A percentile compares a stretch with the other conserved stretches of the same genome.
phyloP scores from a whole-genome alignment of 1,140 invertebrate genomes.

The Caenorhabditis elegans region WBcel235 BX284602.5:10964001-10964500 shows the following conservation, averaged over 20 bases:
- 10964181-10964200: not conserved
- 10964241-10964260: slow-evolving; percentile 15
- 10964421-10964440: too few relatives aligned
- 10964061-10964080: not conserved
- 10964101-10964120: not conserved
- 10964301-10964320: too few relatives aligned
- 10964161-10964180: not conserved
- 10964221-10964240: not conserved
- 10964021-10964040: slow-evolving; percentile 19
- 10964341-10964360: too few relatives aligned
- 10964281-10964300: too few relatives aligned
- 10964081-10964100: slow-evolving; percentile 22
- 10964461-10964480: too few relatives aligned
- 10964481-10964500: too few relatives aligned
- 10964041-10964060: too few relatives aligned
- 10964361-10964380: too few relatives aligned
- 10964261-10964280: not conserved
- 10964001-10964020: not conserved
- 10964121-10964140: slow-evolving; percentile 25
- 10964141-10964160: not conserved
- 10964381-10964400: too few relatives aligned
- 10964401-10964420: too few relatives aligned
- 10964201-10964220: slow-evolving; percentile 11
- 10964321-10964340: too few relatives aligned
- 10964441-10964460: too few relatives aligned